These are phyloP conservation scores for Noctua comes DNA, from an alignment of 2,888 invertebrate species.

Conservation along the genomic window DNA sequence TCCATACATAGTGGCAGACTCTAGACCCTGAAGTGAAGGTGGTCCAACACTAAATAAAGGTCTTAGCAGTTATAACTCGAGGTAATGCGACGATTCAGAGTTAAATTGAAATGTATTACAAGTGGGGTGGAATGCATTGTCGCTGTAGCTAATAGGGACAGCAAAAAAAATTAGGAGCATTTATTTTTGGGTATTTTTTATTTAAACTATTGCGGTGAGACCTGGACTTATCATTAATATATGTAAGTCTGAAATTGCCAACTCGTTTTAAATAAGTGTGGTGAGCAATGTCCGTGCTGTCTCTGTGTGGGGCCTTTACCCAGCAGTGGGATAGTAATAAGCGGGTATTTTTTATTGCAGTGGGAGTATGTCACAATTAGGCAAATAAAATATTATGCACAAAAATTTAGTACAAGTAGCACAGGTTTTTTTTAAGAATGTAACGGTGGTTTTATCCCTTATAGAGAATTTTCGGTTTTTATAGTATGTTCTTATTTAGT, in stretches of 20 bases:
- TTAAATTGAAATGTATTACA: slow-evolving; percentile 83
- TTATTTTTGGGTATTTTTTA: neutral
- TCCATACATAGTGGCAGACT: slow-evolving; percentile 47
- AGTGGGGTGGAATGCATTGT: slow-evolving; percentile 76
- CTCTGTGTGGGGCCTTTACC: too few relatives aligned
- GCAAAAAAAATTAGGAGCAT: slow-evolving; percentile 3
- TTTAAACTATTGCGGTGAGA: neutral
- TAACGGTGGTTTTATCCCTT: neutral
- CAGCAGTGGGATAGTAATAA: too few relatives aligned
- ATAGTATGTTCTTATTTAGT: neutral
- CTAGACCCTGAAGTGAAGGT: slow-evolving; percentile 62
- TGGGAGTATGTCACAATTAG: neutral
- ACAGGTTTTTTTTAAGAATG: neutral
- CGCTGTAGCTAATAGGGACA: slow-evolving; percentile 57
- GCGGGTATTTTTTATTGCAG: neutral
- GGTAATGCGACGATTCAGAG: slow-evolving; percentile 74
- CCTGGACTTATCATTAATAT: too few relatives aligned
- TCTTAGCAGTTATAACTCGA: slow-evolving; percentile 71
- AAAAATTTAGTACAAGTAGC: neutral
- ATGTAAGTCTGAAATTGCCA: too few relatives aligned
- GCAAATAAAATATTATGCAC: neutral
- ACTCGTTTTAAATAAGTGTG: too few relatives aligned
- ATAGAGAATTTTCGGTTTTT: neutral
- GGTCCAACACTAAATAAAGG: slow-evolving; percentile 73
- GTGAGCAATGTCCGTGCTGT: too few relatives aligned